Conservation (phyloP, 2,888 invertebrate species). For the Acronicta aceris region DNA sequence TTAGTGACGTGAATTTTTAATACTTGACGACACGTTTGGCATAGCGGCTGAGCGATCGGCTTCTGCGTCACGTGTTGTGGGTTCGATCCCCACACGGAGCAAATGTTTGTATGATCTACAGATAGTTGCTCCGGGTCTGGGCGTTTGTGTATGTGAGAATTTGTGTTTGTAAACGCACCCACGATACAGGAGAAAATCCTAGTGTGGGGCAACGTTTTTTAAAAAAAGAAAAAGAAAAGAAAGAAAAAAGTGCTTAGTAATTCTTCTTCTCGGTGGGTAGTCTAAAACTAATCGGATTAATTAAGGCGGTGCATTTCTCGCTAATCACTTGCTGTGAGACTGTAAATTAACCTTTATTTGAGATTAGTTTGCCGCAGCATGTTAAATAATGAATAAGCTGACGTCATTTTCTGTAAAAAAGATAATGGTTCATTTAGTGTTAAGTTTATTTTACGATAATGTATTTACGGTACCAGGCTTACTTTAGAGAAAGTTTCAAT, state of each 20-base stretch:
- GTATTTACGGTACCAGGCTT: conserved; percentile 41
- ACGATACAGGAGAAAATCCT: no score
- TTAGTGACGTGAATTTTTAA: no score
- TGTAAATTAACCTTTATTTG: conserved; percentile 9
- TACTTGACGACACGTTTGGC: no score
- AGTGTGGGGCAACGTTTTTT: no score
- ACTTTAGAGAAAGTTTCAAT: conserved; percentile 77
- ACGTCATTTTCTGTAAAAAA: conserved; percentile 30
- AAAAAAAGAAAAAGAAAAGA: no score
- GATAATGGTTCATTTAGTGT: background rate
- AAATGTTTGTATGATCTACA: no score
- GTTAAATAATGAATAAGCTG: conserved; percentile 71
- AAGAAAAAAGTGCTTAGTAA: background rate
- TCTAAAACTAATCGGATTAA: conserved; percentile 20
- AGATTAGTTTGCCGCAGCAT: conserved; percentile 71
- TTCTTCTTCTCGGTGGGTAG: background rate
- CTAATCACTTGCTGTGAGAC: conserved; percentile 7
- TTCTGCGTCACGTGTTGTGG: no score
- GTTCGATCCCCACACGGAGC: no score
- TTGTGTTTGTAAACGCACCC: no score
- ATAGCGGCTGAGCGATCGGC: no score
- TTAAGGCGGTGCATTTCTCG: conserved; percentile 10
- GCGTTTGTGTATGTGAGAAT: no score
- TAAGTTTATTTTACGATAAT: background rate
- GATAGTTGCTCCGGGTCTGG: no score